Conservation (phyloP, 2,113 vertebrate species). For the Nymphicus hollandicus region DNA sequence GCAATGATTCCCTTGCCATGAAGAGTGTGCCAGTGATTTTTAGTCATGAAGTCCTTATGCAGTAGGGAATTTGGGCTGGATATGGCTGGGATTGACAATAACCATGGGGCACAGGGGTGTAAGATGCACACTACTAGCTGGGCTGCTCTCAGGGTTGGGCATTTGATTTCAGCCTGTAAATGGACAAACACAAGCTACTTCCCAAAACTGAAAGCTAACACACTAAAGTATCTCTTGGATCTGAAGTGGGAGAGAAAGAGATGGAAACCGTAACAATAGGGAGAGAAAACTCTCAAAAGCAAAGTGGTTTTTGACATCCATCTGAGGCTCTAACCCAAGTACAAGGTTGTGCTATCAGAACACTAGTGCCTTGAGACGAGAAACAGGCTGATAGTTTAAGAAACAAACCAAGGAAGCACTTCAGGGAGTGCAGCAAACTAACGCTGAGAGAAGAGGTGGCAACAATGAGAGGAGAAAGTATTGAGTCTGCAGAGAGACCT, state of each 20-base stretch:
- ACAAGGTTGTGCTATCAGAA: not conserved
- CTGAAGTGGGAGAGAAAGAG: not conserved
- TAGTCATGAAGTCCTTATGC: not conserved
- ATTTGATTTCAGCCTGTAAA: not conserved
- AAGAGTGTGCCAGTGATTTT: not conserved
- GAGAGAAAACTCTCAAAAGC: not conserved
- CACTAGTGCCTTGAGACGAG: not conserved
- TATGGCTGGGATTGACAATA: not conserved
- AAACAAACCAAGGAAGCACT: not conserved
- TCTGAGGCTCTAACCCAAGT: not conserved
- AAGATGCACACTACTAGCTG: not conserved
- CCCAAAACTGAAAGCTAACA: not conserved
- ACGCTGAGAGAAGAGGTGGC: not conserved
- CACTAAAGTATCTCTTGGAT: not conserved
- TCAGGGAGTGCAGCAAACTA: not conserved
- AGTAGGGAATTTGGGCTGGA: not conserved
- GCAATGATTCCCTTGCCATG: not conserved
- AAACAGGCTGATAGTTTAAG: not conserved
- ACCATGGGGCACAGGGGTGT: rapidly evolving
- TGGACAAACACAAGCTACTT: not conserved
- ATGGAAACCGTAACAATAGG: not conserved
- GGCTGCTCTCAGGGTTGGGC: not conserved
- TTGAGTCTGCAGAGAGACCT: not conserved
- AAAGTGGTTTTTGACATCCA: not conserved
- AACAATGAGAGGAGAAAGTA: not conserved